phyloP scores from a whole-genome alignment of 2,113 vertebrate genomes.

The Caranx melampygus region DNA sequence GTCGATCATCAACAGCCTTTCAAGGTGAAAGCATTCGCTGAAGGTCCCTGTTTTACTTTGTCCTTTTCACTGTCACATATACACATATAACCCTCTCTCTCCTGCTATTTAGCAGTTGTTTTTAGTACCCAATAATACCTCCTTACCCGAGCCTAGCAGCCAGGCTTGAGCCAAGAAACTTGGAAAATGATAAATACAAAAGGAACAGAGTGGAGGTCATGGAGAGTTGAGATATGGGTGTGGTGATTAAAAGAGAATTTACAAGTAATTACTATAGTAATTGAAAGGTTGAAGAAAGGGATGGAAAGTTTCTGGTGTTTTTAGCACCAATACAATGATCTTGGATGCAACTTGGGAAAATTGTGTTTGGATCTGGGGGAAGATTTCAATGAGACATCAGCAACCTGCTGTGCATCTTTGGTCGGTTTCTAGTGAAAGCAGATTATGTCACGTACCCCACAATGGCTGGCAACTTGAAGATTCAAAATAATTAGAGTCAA shows the following conservation, averaged over 20 bases:
- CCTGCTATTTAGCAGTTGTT: background rate
- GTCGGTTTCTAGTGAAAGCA: constrained; percentile 47
- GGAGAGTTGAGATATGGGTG: background rate
- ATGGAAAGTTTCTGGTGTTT: background rate
- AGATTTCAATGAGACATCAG: constrained; percentile 66
- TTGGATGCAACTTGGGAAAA: constrained; percentile 42
- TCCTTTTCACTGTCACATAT: constrained; percentile 3
- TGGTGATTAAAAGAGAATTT: background rate
- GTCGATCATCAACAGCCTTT: constrained; percentile 54
- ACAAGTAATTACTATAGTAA: background rate
- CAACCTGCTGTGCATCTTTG: constrained; percentile 66
- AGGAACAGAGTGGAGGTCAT: background rate
- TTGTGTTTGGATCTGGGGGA: constrained; percentile 37
- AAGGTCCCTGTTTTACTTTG: constrained; percentile 47
- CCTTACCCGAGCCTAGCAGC: constrained; percentile 12
- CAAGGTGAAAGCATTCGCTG: constrained; percentile 63
- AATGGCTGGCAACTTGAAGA: constrained; percentile 45
- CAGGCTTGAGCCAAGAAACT: background rate
- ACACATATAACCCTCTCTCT: background rate
- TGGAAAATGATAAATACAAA: background rate
- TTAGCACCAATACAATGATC: constrained; percentile 23
- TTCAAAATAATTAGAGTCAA: constrained; percentile 55
- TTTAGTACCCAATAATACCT: background rate
- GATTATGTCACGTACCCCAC: constrained; percentile 31
- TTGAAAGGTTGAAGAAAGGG: background rate